phyloP scores from a whole-genome alignment of 2,797 vertebrate species.

The Arctocebus calabarensis region DNA sequence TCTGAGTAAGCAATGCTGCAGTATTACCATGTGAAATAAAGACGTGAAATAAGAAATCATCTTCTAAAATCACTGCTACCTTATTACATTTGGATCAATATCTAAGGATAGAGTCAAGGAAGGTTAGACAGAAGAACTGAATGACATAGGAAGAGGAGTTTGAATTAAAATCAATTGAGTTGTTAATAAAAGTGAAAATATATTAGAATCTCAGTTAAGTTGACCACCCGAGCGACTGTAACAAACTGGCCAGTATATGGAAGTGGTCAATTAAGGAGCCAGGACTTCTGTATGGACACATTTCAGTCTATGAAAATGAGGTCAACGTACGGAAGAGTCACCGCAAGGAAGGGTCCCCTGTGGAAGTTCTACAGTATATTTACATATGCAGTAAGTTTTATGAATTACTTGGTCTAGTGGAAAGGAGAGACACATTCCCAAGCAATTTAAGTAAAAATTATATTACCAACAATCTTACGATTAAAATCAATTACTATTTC shows the following conservation, averaged over 20 bases:
- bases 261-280: too few relatives aligned
- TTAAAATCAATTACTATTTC: background rate
- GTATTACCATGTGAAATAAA: background rate
- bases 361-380: too few relatives aligned
- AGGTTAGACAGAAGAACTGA: background rate
- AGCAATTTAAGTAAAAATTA: background rate
- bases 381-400: background rate
- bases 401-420: background rate
- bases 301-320: background rate
- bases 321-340: background rate
- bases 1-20: background rate
- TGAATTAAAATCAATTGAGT: background rate
- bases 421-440: background rate
- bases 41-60: background rate
- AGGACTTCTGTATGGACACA: too few relatives aligned
- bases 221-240: too few relatives aligned
- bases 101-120: background rate
- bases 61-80: background rate
- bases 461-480: background rate
- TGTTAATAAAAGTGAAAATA: background rate
- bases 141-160: background rate
- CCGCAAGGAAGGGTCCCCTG: too few relatives aligned
- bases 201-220: background rate
- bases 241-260: too few relatives aligned
- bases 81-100: background rate